Evolutionary conservation across 2,888 invertebrate genomes (phyloP), one percentile per base, ranked within the genome.

Genomic region (Agrilus cyanescens): DNA sequence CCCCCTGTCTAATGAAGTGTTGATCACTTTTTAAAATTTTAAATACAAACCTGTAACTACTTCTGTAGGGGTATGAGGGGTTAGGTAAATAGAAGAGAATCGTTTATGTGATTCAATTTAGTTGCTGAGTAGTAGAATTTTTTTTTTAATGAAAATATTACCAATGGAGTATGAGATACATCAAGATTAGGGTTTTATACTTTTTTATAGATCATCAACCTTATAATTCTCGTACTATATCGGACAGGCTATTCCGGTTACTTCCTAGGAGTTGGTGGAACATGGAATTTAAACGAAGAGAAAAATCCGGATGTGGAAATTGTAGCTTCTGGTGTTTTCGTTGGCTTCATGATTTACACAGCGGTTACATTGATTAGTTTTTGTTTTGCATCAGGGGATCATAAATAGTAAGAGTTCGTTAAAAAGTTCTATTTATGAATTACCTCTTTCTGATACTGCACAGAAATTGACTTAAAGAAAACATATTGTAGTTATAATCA

Each of bases 271-370:
- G 84, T 89, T 40, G 88, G 89, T 36, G 89, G 88, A 43, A 87
- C 87, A 13, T 89, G 89, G 88, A 89, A 89, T 68, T 71, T 89
- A 39, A 86, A 88, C 56, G 88, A 89, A 63, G 85, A 86, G 61
- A 88, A 88, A 69, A 86, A 81, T 61, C 80, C 87, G 0, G 89
- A 89, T 57, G 83, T 84, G 13, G 89, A 90, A 71, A 88, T 89
- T 49, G 81, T 90, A 1, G 88, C 88, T 0, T 86, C 87, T 0
- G 89, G 89, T 7, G 82, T 89, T 3, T 82, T 88, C 52, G 85
- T 90, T 5, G 89, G 89, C 12, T 90, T 81, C 65, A 78, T 88
- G 55, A 82, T 90, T 44, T 90, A 88, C 68, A 89, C 88, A 0
- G 69, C 75, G 3, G 85, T 83, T 1, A 81, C 85, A 38, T 66